Evolutionary conservation across 2,113 vertebrate genomes (phyloP).

Genomic region (Pseudolaguvia tuberculata): DNA sequence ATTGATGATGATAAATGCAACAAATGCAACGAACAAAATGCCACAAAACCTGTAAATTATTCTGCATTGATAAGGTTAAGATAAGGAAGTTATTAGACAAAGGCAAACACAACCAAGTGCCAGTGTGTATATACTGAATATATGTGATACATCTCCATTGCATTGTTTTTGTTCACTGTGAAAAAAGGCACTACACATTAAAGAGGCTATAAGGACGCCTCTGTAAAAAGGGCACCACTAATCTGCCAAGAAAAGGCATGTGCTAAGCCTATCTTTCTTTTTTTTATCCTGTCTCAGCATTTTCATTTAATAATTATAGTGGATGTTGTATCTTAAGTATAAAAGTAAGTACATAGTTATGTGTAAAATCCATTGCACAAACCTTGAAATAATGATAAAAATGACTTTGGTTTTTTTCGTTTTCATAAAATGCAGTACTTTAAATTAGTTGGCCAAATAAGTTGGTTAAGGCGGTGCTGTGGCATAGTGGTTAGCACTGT

Average conservation of each 20-base stretch:
- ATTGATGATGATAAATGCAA: constrained; percentile 39
- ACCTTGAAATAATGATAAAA: too few species aligned
- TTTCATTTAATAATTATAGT: neutral
- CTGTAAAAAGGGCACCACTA: neutral
- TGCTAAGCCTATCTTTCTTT: neutral
- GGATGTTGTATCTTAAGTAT: neutral
- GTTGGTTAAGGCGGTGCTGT: too few species aligned
- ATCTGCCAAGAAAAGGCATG: neutral
- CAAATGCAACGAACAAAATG: neutral
- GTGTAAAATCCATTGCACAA: too few species aligned
- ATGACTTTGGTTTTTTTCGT: too few species aligned
- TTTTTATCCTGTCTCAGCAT: neutral
- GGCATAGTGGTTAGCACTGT: too few species aligned
- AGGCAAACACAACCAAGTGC: too few species aligned
- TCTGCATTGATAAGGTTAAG: constrained; percentile 8
- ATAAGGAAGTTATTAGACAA: neutral
- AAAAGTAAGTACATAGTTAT: neutral
- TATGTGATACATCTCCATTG: neutral
- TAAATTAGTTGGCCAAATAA: too few species aligned
- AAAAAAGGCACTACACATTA: neutral
- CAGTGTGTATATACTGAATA: neutral
- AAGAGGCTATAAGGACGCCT: neutral
- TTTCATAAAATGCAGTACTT: too few species aligned
- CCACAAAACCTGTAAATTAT: constrained; percentile 24
- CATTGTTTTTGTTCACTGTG: too few species aligned